Base-by-base conservation (phyloP, 2,888 invertebrate genomes). In the Apamea anceps region DNA sequence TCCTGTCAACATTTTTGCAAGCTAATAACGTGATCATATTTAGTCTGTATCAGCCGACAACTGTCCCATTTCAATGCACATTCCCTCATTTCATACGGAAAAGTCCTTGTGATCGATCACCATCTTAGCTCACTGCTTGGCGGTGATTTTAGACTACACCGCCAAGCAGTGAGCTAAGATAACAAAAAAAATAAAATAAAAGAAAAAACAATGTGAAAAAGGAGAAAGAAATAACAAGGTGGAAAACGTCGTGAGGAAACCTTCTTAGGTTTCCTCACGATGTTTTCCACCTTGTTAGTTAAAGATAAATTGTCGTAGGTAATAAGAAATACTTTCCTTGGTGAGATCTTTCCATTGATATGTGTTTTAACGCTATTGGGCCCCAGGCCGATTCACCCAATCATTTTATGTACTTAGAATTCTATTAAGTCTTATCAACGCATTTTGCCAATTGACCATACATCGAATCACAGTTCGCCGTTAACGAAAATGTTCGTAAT, bases 401-500 rank as follows among this genome's bases (percentile, higher is more conserved):
- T 62, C 7, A 2, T 15, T 57, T n/a, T 60, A n/a, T 4, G 2
- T 60, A 12, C 21, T 54, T 54, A 8, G 54, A 21, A 54, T 54
- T 54, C 0, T 54, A 54, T 54, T 54, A 45, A 25, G 28, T 8
- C 21, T 8, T 25, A 15, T 32, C 37, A 37, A 63, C 37, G 28
- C 25, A 37, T 80, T 79, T 67, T 54, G 21, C 25, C 2, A n/a
- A n/a, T 21, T 28, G 18, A 48, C 18, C 28, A 62, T 32, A 60
- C 65, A 74, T 45, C n/a, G 25, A 74, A 45, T 60, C 37, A 37
- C 28, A 37, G 63, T 28, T 72, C 6, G 10, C 2, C 37, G 13
- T 72, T 0, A 13, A 57, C 37, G 60, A 75, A 82, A 78, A 65
- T 68, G 28, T 10, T 62, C 66, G 15, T 45, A 28, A 77, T 32